A percentile compares a stretch with the other conserved stretches of the same genome.
phyloP scores from a whole-genome alignment of 2,888 invertebrate genomes.

The Lochmaea capreae region DNA sequence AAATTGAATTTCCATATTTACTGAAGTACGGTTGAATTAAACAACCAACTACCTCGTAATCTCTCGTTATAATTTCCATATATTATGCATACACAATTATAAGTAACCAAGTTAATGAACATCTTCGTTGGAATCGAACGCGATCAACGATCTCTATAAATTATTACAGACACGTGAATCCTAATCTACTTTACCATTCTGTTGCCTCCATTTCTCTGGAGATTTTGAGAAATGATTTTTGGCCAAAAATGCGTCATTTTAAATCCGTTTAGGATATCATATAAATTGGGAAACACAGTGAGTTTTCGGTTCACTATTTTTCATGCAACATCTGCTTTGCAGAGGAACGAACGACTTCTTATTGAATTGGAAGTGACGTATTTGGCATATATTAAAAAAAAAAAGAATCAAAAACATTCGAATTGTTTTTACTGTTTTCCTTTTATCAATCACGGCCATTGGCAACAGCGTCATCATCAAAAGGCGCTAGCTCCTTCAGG shows the following conservation, averaged over 20 bases:
- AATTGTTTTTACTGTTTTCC: background rate
- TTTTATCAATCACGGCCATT: no score
- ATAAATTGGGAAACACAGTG: background rate
- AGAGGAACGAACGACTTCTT: background rate
- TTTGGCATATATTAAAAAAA: slow-evolving; percentile 3
- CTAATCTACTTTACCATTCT: background rate
- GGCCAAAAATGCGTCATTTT: background rate
- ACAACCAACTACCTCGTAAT: no score
- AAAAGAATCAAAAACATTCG: background rate
- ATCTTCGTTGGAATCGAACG: no score
- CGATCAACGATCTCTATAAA: background rate
- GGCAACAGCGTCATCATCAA: no score
- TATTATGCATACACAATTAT: no score
- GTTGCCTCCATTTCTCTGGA: background rate
- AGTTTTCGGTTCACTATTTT: slow-evolving; percentile 3
- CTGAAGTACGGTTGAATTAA: no score
- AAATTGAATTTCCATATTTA: no score
- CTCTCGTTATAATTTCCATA: no score
- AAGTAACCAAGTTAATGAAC: no score
- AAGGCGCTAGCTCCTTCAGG: no score
- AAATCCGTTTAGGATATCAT: background rate
- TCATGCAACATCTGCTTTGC: slow-evolving; percentile 3
- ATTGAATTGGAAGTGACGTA: background rate
- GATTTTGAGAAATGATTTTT: slow-evolving; percentile 9
- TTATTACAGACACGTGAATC: background rate